Evolutionary conservation across 1,140 invertebrate genomes (phyloP).

Genomic region (Camponotus floridanus): DNA sequence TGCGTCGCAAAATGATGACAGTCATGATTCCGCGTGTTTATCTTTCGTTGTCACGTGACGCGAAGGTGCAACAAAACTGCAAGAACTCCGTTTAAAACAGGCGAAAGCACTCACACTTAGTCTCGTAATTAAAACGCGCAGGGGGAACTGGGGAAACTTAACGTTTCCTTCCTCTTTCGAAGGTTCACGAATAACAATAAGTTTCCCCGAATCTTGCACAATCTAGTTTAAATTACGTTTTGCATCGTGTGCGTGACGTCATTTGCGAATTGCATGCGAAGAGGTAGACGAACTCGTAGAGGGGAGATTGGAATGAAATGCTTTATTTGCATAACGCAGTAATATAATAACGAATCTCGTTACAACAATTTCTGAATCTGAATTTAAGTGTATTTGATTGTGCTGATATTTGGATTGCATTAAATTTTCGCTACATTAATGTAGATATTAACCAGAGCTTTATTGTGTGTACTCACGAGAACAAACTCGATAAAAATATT

Average conservation of each 20-base stretch:
- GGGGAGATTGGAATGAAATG: constrained; percentile 49
- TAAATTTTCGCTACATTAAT: constrained; percentile 6
- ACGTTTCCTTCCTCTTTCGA: constrained; percentile 71
- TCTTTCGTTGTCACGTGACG: constrained; percentile 68
- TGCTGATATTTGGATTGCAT: constrained; percentile 23
- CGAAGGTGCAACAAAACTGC: constrained; percentile 68
- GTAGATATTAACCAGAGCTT: background rate
- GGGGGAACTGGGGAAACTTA: constrained; percentile 63
- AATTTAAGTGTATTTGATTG: constrained; percentile 33
- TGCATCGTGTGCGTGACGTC: constrained; percentile 19
- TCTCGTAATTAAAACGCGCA: constrained; percentile 76
- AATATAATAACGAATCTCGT: constrained; percentile 38
- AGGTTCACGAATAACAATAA: constrained; percentile 41
- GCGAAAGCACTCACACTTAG: constrained; percentile 68
- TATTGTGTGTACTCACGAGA: background rate
- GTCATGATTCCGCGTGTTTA: constrained; percentile 68
- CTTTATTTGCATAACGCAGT: constrained; percentile 50
- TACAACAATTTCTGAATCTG: constrained; percentile 32
- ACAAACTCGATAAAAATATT: constrained; percentile 9
- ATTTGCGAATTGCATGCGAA: constrained; percentile 25
- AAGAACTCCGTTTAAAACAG: constrained; percentile 64
- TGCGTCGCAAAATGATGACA: constrained; percentile 65
- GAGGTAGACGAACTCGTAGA: constrained; percentile 8
- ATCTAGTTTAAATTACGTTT: constrained; percentile 31
- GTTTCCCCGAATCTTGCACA: constrained; percentile 11